Percentiles rank a stretch among this genome's conserved stretches.
phyloP scores from a whole-genome alignment of 1,140 invertebrate genomes.

The Nasonia giraulti region DNA sequence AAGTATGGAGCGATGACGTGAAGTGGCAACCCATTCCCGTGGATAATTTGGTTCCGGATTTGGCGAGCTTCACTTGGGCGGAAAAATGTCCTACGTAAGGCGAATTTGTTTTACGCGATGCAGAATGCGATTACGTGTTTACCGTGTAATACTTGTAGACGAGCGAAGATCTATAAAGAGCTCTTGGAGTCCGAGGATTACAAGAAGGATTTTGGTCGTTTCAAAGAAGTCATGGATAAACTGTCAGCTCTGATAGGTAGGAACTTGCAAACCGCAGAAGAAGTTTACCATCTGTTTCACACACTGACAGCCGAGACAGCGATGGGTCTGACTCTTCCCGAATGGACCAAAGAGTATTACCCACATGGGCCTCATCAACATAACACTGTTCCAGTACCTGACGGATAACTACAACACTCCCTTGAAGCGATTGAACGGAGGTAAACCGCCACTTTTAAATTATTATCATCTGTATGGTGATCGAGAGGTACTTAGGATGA shows the following conservation, averaged over 20 bases:
- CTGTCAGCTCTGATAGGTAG: conserved; percentile 59
- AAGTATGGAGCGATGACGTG: conserved; percentile 60
- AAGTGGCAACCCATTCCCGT: conserved; percentile 68
- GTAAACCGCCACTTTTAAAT: conserved; percentile 42
- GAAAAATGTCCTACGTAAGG: conserved; percentile 37
- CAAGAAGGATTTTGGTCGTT: conserved; percentile 38
- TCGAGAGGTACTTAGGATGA: conserved; percentile 54
- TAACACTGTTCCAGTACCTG: conserved; percentile 67
- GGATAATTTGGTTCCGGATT: conserved; percentile 36
- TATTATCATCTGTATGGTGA: conserved; percentile 59
- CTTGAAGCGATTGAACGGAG: conserved; percentile 69
- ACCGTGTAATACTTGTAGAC: conserved; percentile 23
- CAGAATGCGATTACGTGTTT: neutral
- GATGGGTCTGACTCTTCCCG: conserved; percentile 59
- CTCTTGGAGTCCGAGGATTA: neutral
- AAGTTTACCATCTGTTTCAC: conserved; percentile 60
- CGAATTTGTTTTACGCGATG: neutral
- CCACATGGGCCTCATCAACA: conserved; percentile 54
- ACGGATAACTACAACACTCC: conserved; percentile 68
- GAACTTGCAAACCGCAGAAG: conserved; percentile 52
- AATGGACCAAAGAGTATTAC: conserved; percentile 61
- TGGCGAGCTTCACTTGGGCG: conserved; percentile 53
- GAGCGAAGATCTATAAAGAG: conserved; percentile 26
- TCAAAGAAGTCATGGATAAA: conserved; percentile 53
- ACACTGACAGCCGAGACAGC: conserved; percentile 55